Evolutionary conservation across 1,140 invertebrate genomes (phyloP), one percentile per base, ranked within the genome.

Genomic region (Oncopodura yosiiana): DNA sequence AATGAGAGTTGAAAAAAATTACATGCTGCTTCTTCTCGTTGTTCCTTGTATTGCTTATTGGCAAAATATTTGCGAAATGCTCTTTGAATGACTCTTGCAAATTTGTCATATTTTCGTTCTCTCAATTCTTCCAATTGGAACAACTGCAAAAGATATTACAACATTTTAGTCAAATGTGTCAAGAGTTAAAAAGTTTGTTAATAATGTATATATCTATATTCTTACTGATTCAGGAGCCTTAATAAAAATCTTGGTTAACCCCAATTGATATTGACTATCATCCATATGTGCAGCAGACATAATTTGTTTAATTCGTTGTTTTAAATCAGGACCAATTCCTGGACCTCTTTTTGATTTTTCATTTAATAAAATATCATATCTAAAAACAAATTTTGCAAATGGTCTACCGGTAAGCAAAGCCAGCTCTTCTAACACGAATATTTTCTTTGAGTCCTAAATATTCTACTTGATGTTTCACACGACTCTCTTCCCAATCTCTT

Each of bases 191-290:
- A 21, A 39, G 16, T 50, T 49, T 39, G 21, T 30, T 9, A 46
- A 23, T 49, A 4, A 48, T 23, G 53, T 43, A 51, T 24, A 24
- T 29, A 8, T 23, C 44, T 24, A 12, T 11, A 9, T 23, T 14
- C 30, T 75, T 68, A 84, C 81, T 39, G 78, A 83, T 73, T 84
- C 82, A 12, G 83, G 81, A 49, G 82, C 82, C 69, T 86, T 86
- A 42, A 87, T 77, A 63, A 87, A 87, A 12, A 87, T 74, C 71
- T 86, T 87, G 0, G 78, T 77, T 53, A 73, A 75, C 11, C 84
- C 84, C 11, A 86, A 69, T 64, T 86, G 83, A 64, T 77, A 86
- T 63, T 86, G 81, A n/a, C 75, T 73, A 6, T 53, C 61, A 36
- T 82, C 79, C 66, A 86, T 80, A 58, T 79, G 76, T 3, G 79